Evolutionary conservation across 37 sponge, comb jelly and placozoan species (phyloP), one percentile per base, ranked within the genome.

Genomic region (Corticium candelabrum): DNA sequence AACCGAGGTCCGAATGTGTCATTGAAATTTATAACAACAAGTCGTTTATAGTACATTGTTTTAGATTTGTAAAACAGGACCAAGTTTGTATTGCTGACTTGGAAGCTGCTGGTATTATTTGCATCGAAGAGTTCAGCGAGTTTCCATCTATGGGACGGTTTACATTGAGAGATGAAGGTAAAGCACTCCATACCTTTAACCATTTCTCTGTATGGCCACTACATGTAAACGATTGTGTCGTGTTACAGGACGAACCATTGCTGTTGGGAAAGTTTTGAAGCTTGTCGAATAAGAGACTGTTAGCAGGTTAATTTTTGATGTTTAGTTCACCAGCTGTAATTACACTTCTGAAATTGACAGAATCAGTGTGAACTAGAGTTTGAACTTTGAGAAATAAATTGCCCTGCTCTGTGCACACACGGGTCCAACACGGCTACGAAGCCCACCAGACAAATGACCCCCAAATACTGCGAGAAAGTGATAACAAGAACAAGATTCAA

Each of bases 101-200:
- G 56, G 87, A 92, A 79, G 82, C 93, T 0, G 84, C 90, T 57
- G 88, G 93, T 3, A 79, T 90, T 30, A 94, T 98, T 3, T 98
- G 99, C 67, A 81, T 98, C 72, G 99, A 98, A 79, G 80, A 85
- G 0, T 98, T 98, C 84, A 84, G 94, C 36, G 90, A 91, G 27
- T 98, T 98, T 80, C 95, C 95, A 34, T 93, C 85, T 74, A 89
- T 98, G 96, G 99, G 96, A 31, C 84, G 99, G 0, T 98, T 98
- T 77, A 94, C 92, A 1, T 78, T 98, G 37, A 68, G 99, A 76
- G 99, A 98, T 83, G 99, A 98, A 90, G 99, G 99, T 96, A 78
- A 41, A 41, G 37, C 5, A 5, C 4, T 70, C 4, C 37, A 30
- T 2, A 37, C 41, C 5, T 77, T 3, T 5, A 2, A 3, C 75